Base-by-base conservation (phyloP, 2,888 invertebrate species). In the Melanargia galathea region DNA sequence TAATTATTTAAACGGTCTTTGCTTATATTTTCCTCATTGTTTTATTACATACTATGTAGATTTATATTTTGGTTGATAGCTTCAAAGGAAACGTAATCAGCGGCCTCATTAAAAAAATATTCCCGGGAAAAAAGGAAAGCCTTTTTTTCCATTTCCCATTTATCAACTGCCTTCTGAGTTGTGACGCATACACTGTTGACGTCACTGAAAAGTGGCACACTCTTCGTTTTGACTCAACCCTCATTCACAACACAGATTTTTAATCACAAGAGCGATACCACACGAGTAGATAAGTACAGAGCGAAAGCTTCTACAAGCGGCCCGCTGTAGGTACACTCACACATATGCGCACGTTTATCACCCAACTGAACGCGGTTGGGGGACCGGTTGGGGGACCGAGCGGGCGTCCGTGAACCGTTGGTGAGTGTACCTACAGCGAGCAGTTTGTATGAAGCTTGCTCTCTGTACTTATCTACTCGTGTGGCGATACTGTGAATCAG, bases 151-250 rank as follows among this genome's bases (percentile, higher is more conserved):
- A 43, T 43, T 72, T 77, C 79, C 81, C 84, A 85, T 87, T 87
- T 87, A 86, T 86, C 87, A 87, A 86, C 80, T 81, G 79, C 75
- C 76, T 75, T 72, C 81, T 82, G 82, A 84, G 76, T 75, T 72
- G 81, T 82, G 82, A 84, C 83, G 79, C 76, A 75, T 74, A 77
- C 75, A 75, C 77, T 43, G 55, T 40, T 33, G 58, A 79, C 76
- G 75, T 78, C 74, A 76, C 74, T 71, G 73, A 79, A 77, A 77
- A 82, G 80, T 82, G 83, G 82, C 80, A 80, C 81, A 82, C 75
- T 80, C 84, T 55, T 26, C 24, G 26, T 55, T 84, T 22, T n/a
- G 13, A 54, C 38, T 40, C 38, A 54, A 48, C 22, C 24, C 24
- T n/a, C 54, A 38, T 40, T 52, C 11, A 52, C 33, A 52, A 20